A percentile compares a stretch with the other conserved stretches of the same genome.
Conservation (phyloP, 1,140 invertebrate genomes). For the Solenopsis fugax region DNA sequence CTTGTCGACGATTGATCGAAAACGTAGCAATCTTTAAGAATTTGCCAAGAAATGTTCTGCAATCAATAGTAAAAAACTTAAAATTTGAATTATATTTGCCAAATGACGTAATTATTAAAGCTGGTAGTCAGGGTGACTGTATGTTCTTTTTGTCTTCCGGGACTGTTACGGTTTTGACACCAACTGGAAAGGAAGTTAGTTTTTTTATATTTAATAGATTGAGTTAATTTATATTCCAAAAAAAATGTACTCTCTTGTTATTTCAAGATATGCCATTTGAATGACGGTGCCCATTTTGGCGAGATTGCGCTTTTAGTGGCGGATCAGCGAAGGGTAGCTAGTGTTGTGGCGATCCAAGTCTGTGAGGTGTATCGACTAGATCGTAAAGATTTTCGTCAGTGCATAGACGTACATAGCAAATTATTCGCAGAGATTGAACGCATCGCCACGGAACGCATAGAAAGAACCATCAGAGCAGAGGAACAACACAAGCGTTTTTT, state of each 20-base stretch:
- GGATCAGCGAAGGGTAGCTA: slow-evolving; percentile 83
- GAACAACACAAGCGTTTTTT: slow-evolving; percentile 79
- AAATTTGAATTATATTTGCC: slow-evolving; percentile 83
- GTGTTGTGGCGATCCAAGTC: slow-evolving; percentile 81
- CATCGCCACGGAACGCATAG: slow-evolving; percentile 80
- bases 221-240: neutral
- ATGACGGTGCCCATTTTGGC: slow-evolving; percentile 87
- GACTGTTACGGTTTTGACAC: slow-evolving; percentile 88
- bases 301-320: slow-evolving; percentile 85
- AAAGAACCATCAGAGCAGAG: slow-evolving; percentile 80
- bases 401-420: slow-evolving; percentile 79
- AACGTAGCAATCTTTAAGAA: slow-evolving; percentile 82
- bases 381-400: slow-evolving; percentile 86
- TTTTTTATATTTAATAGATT: neutral
- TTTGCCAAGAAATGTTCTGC: slow-evolving; percentile 77
- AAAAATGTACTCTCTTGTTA: neutral
- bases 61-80: slow-evolving; percentile 77
- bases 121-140: slow-evolving; percentile 87
- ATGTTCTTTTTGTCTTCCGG: slow-evolving; percentile 89
- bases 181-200: slow-evolving; percentile 87
- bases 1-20: slow-evolving; percentile 81
- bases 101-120: slow-evolving; percentile 86
- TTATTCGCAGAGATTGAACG: slow-evolving; percentile 81
- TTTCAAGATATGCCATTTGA: slow-evolving; percentile 86
- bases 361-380: slow-evolving; percentile 84